phyloP scores from a whole-genome alignment of 2,113 vertebrate genomes.

The Meleagris gallopavo region DNA sequence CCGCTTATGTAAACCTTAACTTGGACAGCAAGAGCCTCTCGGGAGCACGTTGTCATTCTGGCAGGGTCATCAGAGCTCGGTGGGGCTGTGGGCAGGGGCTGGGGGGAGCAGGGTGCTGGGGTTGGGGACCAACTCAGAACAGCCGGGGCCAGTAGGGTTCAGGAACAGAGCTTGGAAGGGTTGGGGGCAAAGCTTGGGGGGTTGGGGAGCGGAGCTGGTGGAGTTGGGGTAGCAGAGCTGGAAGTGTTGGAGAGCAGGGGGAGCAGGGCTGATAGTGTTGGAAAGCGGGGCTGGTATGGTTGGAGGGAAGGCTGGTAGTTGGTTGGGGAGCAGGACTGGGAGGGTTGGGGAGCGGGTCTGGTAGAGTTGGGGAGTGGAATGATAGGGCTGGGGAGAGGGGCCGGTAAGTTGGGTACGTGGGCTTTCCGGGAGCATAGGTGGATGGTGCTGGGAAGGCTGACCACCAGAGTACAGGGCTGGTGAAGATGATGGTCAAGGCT shows the following conservation, averaged over 20 bases:
- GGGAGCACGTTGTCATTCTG: background rate
- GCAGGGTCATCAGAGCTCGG: background rate
- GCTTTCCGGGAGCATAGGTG: background rate
- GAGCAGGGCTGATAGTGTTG: background rate
- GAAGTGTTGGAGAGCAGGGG: no score
- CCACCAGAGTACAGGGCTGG: no score
- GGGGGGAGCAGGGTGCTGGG: accelerated
- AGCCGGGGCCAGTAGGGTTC: no score
- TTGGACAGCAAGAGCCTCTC: background rate
- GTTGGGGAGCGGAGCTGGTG: no score
- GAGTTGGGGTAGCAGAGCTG: background rate
- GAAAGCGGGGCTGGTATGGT: accelerated
- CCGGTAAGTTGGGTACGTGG: no score
- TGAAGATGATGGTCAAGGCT: no score
- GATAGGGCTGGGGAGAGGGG: background rate
- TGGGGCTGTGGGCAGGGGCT: background rate
- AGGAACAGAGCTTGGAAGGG: background rate
- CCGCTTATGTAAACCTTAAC: constrained; percentile 24
- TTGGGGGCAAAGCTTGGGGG: no score
- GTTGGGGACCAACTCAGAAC: background rate
- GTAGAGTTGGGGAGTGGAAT: no score
- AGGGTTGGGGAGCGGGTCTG: no score
- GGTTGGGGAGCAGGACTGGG: no score
- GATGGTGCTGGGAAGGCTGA: no score
- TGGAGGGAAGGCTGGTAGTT: no score